Percentiles rank a stretch among this genome's conserved stretches.
These are phyloP conservation scores for Anolis carolinensis DNA, from an alignment of 2,113 vertebrate genomes.

Conservation along the genomic window DNA sequence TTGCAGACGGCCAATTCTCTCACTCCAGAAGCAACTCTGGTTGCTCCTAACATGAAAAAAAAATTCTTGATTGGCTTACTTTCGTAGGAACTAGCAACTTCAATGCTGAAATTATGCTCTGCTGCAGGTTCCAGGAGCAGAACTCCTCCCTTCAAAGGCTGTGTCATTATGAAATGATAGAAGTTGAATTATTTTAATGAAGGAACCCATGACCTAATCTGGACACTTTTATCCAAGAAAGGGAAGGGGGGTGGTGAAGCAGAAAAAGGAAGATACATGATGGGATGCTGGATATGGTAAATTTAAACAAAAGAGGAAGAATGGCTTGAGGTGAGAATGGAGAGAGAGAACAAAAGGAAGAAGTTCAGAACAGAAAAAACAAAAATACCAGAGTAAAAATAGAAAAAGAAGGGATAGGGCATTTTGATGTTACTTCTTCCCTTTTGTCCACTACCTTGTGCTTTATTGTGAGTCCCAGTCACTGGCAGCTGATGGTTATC, in stretches of 20 bases:
- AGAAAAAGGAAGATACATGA: background rate
- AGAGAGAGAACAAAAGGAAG: background rate
- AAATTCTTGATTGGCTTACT: too few species aligned
- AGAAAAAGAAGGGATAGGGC: background rate
- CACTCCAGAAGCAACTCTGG: too few species aligned
- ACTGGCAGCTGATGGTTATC: background rate
- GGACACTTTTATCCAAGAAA: background rate
- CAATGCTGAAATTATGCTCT: background rate
- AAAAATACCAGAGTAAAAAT: background rate
- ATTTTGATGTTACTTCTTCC: background rate
- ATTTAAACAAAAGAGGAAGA: background rate
- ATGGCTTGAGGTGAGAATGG: background rate
- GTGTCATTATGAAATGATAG: background rate
- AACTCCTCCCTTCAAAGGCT: background rate
- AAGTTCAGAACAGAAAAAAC: too few species aligned
- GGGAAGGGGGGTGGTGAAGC: too few species aligned
- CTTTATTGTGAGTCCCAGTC: background rate
- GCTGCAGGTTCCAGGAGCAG: too few species aligned
- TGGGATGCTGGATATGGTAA: background rate
- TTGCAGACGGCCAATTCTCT: too few species aligned
- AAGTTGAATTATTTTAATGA: background rate
- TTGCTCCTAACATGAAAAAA: too few species aligned
- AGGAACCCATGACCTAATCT: background rate
- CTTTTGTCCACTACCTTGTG: background rate
- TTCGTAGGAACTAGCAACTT: too few species aligned